Percentiles rank a stretch among this genome's conserved stretches.
Evolutionary conservation across 2,888 invertebrate genomes (phyloP).

Genomic region (Pilophorus perplexus): DNA sequence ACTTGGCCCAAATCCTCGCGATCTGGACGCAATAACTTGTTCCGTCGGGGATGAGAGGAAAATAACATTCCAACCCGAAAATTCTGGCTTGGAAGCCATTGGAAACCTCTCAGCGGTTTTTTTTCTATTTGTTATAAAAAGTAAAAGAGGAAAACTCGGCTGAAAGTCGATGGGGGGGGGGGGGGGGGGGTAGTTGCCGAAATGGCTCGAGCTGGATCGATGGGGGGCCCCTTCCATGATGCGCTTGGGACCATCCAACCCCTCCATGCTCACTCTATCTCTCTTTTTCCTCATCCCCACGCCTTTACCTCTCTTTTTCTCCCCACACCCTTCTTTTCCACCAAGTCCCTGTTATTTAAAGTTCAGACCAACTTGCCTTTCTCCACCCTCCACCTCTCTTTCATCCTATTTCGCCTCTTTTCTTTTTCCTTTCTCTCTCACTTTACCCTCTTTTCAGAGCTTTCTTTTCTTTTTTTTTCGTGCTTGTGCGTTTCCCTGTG

Average conservation of each 20-base stretch:
- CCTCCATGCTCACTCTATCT: not conserved
- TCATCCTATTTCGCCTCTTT: constrained; percentile 5
- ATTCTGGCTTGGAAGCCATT: too few relatives aligned
- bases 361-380: constrained; percentile 37
- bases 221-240: constrained; percentile 35
- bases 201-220: constrained; percentile 39
- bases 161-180: too few relatives aligned
- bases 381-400: not conserved
- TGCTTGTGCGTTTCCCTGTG: not conserved
- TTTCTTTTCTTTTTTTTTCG: constrained; percentile 11
- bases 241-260: constrained; percentile 22
- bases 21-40: too few relatives aligned
- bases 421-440: constrained; percentile 21
- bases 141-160: constrained; percentile 31
- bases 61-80: too few relatives aligned
- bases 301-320: not conserved
- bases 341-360: constrained; percentile 42
- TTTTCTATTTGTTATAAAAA: constrained; percentile 37
- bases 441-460: constrained; percentile 2
- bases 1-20: too few relatives aligned
- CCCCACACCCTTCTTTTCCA: constrained; percentile 6
- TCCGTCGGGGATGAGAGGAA: too few relatives aligned
- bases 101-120: not conserved
- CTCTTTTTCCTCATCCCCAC: not conserved
- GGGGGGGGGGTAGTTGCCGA: constrained; percentile 38